These are phyloP conservation scores for Lateolabrax maculatus DNA, from an alignment of 2,797 vertebrate genomes.

Conservation along the genomic window DNA sequence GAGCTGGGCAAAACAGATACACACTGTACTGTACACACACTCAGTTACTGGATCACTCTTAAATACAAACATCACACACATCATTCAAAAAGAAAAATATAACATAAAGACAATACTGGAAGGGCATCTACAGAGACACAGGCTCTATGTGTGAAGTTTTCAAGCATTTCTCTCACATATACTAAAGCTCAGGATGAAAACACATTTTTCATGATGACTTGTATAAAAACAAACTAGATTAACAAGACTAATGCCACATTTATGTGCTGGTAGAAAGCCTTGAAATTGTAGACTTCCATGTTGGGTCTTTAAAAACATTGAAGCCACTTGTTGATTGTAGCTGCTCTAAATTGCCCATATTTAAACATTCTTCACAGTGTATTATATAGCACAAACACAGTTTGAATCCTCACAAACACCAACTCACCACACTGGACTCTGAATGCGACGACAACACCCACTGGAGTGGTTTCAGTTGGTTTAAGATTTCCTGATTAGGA, in stretches of 20 bases:
- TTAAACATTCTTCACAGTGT: neutral
- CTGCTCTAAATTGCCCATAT: neutral
- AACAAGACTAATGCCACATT: neutral
- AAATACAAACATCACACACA: neutral
- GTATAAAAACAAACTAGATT: neutral
- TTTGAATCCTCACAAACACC: neutral
- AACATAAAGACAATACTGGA: neutral
- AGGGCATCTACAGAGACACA: neutral
- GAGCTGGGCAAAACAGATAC: slow-evolving; percentile 51
- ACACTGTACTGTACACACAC: slow-evolving; percentile 41
- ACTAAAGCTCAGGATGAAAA: neutral
- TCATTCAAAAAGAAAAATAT: neutral
- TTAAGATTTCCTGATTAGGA: slow-evolving; percentile 1
- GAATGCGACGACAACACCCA: neutral
- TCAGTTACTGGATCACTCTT: neutral
- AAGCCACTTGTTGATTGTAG: neutral
- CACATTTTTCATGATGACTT: neutral
- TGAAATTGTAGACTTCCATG: neutral
- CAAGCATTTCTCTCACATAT: neutral
- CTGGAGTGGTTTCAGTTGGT: neutral
- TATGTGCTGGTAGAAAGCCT: neutral
- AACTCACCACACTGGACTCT: neutral
- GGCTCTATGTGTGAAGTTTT: neutral
- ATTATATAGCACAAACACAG: neutral
- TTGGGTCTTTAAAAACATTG: slow-evolving; percentile 18